Base-by-base conservation (phyloP, 2,888 invertebrate genomes). In the Hesperia comma region DNA sequence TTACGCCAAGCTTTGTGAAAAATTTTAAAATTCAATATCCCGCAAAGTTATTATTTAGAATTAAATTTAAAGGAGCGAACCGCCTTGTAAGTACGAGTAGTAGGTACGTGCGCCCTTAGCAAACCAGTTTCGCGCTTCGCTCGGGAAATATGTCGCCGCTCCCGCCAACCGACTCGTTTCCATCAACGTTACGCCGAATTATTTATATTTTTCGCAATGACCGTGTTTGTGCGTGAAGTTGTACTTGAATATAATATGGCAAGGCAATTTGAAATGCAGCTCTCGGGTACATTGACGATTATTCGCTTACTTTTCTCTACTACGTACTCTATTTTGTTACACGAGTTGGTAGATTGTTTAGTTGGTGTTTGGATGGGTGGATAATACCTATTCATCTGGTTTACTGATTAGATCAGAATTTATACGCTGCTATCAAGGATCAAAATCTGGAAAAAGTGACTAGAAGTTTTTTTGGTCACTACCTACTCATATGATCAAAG, bases 71-170 rank as follows among this genome's bases (percentile, higher is more conserved):
- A 57, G 32, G n/a, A 64, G 64, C n/a, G 33, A 63, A 63, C 40
- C 51, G 32, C 40, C 64, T 64, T 64, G 78, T 81, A 86, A 86
- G 83, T 51, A 26, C 51, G 21, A 51, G 51, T 49, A 49, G 57
- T 40, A 58, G 57, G 64, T 64, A 64, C 58, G 51, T 37, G 60
- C 54, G 64, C 64, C 64, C 64, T 66, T 58, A 58, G 76, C 75
- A 87, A 91, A 91, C 90, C 88, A 79, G 91, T 91, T 90, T 77
- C 74, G 81, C 84, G 84, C 85, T 85, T 86, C 84, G 84, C 80
- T 77, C 80, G 84, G 85, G 84, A 88, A 87, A 88, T 88, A 86
- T 88, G 90, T 87, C 86, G 87, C 83, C 80, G 81, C 80, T 81
- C 84, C 86, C 86, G 86, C 88, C 80, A 74, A 80, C 82, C 78